Base-by-base conservation (phyloP, 37 sponge, comb jelly and placozoan species). In the Cliona cf. orientalis region DNA sequence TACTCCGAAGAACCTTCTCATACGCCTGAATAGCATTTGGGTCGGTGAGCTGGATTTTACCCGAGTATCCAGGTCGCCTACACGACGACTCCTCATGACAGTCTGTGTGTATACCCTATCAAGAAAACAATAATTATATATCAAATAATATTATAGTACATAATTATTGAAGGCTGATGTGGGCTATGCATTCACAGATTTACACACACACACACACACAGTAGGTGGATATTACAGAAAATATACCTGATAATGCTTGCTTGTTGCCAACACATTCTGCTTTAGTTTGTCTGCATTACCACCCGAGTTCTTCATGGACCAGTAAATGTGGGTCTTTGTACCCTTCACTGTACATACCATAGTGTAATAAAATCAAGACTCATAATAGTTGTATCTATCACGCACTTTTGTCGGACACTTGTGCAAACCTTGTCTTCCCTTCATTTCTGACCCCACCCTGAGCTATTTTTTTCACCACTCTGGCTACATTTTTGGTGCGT, bases 261-360 rank as follows among this genome's bases (percentile, higher is more conserved):
- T 22, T 25, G 62, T 67, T 36, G 66, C 67, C 53, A 55, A 23
- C n/a, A 79, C 36, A 17, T 14, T 28, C 36, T 38, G 38, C 9
- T 28, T 42, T 17, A 79, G 69, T n/a, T 68, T 31, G 19, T 43
- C 55, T 25, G 80, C 55, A 49, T 21, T 21, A 22, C 26, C 33
- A 33, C 36, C 35, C 32, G 69, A 79, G 69, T 66, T 79, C 40
- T 79, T 79, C 80, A 79, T 79, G 67, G 39, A 44, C 37, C 55
- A 67, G 80, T 79, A 79, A 35, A 46, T 32, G 69, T 79, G 80
- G 9, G 49, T 44, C 55, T 79, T 79, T 36, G 69, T 79, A 39
- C 80, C 67, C 49, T 33, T 34, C 23, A 26, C 67, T 66, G 45
- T 42, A 62, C 25, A 23, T 42, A 41, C 2, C 3, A 31, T 31